Evolutionary conservation across 2,797 vertebrate genomes (phyloP).

Genomic region (Peromyscus attwateri): DNA sequence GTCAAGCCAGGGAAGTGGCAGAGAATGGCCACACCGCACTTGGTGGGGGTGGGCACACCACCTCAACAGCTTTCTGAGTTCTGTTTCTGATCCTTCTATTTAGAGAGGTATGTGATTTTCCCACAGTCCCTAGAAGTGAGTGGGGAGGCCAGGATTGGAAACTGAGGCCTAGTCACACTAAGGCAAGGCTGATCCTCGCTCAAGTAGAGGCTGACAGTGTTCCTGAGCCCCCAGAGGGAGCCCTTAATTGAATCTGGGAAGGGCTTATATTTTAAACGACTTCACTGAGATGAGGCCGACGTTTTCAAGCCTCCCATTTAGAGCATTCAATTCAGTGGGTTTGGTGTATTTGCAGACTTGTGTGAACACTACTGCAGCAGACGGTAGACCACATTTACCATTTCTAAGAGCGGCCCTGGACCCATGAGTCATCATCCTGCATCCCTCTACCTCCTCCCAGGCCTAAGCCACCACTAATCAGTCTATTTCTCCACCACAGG

Average conservation of each 20-base stretch:
- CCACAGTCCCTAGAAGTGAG: neutral
- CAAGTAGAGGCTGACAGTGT: neutral
- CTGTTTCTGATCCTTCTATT: too few species aligned
- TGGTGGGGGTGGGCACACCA: fast-evolving
- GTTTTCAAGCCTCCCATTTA: fast-evolving
- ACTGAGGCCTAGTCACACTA: fast-evolving
- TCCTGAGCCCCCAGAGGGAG: neutral
- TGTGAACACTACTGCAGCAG: fast-evolving
- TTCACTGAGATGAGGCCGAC: too few species aligned
- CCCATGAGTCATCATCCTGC: fast-evolving
- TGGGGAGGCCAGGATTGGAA: neutral
- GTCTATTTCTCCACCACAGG: neutral
- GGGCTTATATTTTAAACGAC: neutral
- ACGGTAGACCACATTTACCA: too few species aligned
- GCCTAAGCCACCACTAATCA: neutral
- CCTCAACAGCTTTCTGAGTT: fast-evolving
- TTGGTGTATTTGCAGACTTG: fast-evolving
- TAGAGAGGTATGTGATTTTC: neutral
- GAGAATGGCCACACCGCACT: neutral
- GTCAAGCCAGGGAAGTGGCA: too few species aligned
- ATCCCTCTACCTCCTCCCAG: neutral
- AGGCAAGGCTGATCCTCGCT: fast-evolving
- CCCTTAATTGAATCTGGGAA: fast-evolving
- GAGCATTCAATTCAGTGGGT: fast-evolving
- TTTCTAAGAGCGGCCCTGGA: neutral